Conservation (phyloP, 2,888 invertebrate genomes). For the Sphinx pinastri region DNA sequence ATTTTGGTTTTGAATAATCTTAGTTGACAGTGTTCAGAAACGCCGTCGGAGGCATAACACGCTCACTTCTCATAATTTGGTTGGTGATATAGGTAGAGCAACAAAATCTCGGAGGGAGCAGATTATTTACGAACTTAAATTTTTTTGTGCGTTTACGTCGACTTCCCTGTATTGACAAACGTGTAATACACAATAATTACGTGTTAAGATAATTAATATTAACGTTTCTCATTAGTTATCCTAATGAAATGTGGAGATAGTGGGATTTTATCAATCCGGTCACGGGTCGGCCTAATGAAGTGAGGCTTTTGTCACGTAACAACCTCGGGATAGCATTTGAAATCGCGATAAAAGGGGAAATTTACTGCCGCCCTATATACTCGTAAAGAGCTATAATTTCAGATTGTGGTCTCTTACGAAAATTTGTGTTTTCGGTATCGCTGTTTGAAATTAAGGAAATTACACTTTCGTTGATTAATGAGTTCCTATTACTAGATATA, state of each 20-base stretch:
- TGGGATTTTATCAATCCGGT: conserved; percentile 67
- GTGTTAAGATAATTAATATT: conserved; percentile 12
- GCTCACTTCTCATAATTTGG: too few species aligned
- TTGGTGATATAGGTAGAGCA: too few species aligned
- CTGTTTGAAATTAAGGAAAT: conserved; percentile 43
- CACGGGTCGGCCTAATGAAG: conserved; percentile 73
- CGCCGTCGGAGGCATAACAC: too few species aligned
- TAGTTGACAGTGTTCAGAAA: too few species aligned
- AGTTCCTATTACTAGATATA: conserved; percentile 3
- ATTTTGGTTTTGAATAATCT: too few species aligned
- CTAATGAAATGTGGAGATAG: conserved; percentile 55
- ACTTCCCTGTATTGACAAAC: too few species aligned
- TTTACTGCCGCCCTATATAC: conserved; percentile 68
- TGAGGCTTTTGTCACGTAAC: conserved; percentile 76
- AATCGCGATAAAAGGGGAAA: conserved; percentile 73
- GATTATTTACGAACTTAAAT: too few species aligned
- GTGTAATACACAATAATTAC: too few species aligned
- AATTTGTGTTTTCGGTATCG: conserved; percentile 37
- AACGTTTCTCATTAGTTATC: conserved; percentile 38
- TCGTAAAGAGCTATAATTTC: conserved; percentile 46
- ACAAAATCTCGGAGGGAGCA: too few species aligned
- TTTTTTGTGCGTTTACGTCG: too few species aligned
- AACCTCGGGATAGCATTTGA: conserved; percentile 67
- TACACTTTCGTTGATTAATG: conserved; percentile 40
- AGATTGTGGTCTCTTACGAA: conserved; percentile 35